Percentiles rank a stretch among this genome's conserved stretches.
phyloP scores from a whole-genome alignment of 2,113 vertebrate genomes.

The Lepidothrix coronata region DNA sequence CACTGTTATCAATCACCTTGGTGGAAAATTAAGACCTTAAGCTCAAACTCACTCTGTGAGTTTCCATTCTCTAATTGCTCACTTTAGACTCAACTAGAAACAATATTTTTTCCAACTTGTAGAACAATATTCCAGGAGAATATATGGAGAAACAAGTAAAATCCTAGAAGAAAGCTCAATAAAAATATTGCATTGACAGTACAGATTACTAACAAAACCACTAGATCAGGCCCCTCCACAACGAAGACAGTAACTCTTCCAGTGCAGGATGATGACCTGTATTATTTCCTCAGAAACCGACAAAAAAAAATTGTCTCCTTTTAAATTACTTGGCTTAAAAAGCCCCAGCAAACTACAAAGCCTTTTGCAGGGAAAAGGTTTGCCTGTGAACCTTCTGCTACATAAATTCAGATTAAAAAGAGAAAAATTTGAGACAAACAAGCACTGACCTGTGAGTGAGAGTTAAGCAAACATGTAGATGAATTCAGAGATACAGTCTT shows the following conservation, averaged over 20 bases:
- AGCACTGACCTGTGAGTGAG: slow-evolving; percentile 1
- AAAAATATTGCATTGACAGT: rapidly evolving
- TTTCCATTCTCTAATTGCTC: neutral
- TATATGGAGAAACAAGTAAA: neutral
- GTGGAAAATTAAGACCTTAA: neutral
- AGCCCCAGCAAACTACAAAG: rapidly evolving
- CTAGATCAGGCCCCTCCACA: neutral
- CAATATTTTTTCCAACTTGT: neutral
- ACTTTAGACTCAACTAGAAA: neutral
- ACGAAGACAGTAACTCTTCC: neutral
- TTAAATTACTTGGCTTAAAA: neutral
- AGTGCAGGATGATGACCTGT: neutral
- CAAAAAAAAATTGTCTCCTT: neutral
- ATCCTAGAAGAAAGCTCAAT: neutral
- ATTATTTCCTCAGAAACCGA: neutral
- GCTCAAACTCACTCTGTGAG: neutral
- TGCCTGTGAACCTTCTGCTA: neutral
- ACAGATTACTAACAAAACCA: neutral
- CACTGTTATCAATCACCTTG: neutral
- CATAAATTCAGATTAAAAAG: neutral
- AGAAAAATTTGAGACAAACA: neutral
- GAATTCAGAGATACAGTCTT: neutral
- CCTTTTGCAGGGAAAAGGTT: neutral
- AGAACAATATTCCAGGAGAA: neutral
- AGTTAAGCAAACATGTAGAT: neutral